Conservation (phyloP, 1,140 invertebrate genomes). For the Tetramorium alpestre region DNA sequence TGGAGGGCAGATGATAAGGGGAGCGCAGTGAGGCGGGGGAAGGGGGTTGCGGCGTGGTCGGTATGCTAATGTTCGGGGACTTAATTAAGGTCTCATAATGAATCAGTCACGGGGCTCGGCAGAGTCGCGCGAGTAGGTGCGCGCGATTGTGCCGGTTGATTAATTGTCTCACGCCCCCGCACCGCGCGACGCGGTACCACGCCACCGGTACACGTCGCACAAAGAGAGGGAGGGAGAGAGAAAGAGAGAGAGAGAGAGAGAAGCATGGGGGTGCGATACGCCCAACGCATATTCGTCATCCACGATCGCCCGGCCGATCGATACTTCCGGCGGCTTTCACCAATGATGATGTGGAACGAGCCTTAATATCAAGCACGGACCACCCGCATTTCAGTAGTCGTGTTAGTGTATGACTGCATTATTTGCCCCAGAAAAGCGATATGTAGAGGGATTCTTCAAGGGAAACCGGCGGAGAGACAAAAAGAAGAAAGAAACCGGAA, state of each 20-base stretch:
- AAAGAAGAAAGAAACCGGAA: not conserved
- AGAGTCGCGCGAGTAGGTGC: constrained; percentile 61
- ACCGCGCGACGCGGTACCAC: not conserved
- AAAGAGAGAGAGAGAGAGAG: constrained; percentile 5
- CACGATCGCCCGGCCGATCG: constrained; percentile 55
- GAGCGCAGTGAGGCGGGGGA: not conserved
- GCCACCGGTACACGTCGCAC: not conserved
- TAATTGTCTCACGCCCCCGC: constrained; percentile 74
- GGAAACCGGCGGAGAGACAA: not conserved
- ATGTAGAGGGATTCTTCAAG: not conserved
- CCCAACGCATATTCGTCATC: constrained; percentile 60
- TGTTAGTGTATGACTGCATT: not conserved
- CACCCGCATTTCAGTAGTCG: not conserved
- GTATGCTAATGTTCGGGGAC: constrained; percentile 80
- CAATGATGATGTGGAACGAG: constrained; percentile 5
- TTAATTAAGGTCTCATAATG: constrained; percentile 83
- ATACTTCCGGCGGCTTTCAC: constrained; percentile 44
- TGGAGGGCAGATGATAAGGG: not conserved
- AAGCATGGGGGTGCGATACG: constrained; percentile 21
- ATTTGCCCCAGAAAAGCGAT: not conserved
- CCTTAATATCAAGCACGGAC: not conserved
- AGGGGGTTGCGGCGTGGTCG: constrained; percentile 63
- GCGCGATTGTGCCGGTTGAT: constrained; percentile 76
- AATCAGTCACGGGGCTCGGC: constrained; percentile 78
- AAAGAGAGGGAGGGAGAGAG: not conserved